Evolutionary conservation across 1,140 invertebrate genomes (phyloP).

Genomic region (Zaprionus gabonicus): DNA sequence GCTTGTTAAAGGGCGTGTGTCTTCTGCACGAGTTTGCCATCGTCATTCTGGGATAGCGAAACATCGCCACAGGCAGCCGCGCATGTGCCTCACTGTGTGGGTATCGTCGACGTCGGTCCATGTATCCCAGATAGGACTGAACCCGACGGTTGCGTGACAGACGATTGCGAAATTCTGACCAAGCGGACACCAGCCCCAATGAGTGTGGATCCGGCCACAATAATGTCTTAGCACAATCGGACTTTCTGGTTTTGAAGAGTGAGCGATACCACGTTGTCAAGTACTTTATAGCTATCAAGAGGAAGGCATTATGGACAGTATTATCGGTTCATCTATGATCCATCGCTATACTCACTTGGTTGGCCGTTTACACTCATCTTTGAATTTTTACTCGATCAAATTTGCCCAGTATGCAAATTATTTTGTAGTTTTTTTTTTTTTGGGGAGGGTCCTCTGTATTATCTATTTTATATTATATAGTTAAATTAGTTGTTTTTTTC

Average conservation of each 20-base stretch:
- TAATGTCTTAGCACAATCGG: not conserved
- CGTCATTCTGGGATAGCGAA: not conserved
- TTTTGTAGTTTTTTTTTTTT: too few species aligned
- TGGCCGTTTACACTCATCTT: too few species aligned
- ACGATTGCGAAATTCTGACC: not conserved
- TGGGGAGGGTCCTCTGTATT: too few species aligned
- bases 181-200: not conserved
- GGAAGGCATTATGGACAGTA: not conserved
- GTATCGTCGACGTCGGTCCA: not conserved
- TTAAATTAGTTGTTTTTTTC: not conserved
- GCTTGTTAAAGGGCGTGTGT: not conserved
- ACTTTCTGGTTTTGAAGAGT: not conserved
- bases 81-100: too few species aligned
- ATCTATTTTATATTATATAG: too few species aligned
- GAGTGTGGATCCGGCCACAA: constrained; percentile 5
- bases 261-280: not conserved
- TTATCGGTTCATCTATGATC: not conserved
- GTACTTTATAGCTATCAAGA: not conserved
- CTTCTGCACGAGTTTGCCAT: not conserved
- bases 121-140: not conserved
- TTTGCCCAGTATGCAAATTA: too few species aligned
- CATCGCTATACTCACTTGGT: not conserved
- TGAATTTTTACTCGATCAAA: too few species aligned
- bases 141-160: not conserved
- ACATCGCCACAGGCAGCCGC: not conserved